phyloP scores from a whole-genome alignment of 2,888 invertebrate genomes.

The Microchrysa polita region DNA sequence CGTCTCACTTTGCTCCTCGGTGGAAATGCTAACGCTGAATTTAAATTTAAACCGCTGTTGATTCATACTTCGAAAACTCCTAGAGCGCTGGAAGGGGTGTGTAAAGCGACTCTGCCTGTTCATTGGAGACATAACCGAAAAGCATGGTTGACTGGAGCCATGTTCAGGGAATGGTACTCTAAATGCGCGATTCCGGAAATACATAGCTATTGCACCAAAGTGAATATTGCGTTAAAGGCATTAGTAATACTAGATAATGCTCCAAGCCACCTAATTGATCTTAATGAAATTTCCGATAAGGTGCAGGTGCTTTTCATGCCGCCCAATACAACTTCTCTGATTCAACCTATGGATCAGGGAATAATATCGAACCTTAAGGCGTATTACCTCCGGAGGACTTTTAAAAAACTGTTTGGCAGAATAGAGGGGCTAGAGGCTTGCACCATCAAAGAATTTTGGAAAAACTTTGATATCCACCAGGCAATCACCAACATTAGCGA shows the following conservation, averaged over 20 bases:
- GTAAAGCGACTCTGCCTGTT: conserved; percentile 53
- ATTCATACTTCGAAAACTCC: conserved; percentile 57
- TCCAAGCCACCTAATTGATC: conserved; percentile 25
- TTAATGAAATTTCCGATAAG: conserved; percentile 22
- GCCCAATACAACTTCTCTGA: too few species aligned
- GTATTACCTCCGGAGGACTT: conserved; percentile 5
- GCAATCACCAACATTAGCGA: too few species aligned
- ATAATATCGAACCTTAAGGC: conserved; percentile 29
- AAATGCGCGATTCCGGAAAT: too few species aligned
- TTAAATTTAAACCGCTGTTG: conserved; percentile 57
- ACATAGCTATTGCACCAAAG: too few species aligned
- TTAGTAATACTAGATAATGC: conserved; percentile 27
- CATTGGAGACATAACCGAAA: too few species aligned
- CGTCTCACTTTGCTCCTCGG: conserved; percentile 55
- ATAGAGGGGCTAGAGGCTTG: too few species aligned
- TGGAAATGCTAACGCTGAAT: conserved; percentile 56
- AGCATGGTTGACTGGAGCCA: too few species aligned
- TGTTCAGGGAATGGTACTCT: too few species aligned
- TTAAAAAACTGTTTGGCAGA: conserved; percentile 49
- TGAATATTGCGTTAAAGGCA: too few species aligned
- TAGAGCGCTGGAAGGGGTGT: conserved; percentile 55
- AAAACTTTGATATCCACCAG: too few species aligned
- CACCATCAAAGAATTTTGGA: too few species aligned
- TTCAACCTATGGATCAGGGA: conserved; percentile 5
- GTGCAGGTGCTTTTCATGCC: conserved; percentile 34